A percentile compares a stretch with the other conserved stretches of the same genome.
Evolutionary conservation across 2,888 invertebrate species (phyloP).

Genomic region (Limnephilus lunatus): DNA sequence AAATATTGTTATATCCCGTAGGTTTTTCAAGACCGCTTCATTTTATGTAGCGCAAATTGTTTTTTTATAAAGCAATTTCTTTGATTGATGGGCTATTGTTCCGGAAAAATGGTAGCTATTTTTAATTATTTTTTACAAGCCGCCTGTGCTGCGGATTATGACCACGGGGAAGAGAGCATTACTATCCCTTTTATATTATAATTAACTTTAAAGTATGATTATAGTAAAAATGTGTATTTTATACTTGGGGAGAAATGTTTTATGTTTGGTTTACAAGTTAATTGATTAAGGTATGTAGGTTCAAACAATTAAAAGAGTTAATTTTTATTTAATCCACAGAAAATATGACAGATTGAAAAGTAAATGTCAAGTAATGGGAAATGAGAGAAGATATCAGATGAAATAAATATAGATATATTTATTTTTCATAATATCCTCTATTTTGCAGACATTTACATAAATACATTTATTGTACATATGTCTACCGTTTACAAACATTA

Average conservation of each 20-base stretch:
- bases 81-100: slow-evolving; percentile 32
- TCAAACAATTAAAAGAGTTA: too few relatives aligned
- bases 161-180: not conserved
- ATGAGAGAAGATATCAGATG: too few relatives aligned
- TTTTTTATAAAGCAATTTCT: slow-evolving; percentile 36
- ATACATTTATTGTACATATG: too few relatives aligned
- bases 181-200: not conserved
- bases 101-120: not conserved
- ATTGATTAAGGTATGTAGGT: not conserved
- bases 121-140: slow-evolving; percentile 8
- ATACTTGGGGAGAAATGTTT: not conserved
- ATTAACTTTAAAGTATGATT: not conserved
- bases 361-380: not conserved
- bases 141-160: not conserved
- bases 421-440: too few relatives aligned
- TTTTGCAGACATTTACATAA: too few relatives aligned
- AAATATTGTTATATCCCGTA: not conserved
- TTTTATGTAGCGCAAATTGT: slow-evolving; percentile 10
- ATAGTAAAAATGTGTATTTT: not conserved
- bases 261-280: not conserved
- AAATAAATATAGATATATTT: too few relatives aligned
- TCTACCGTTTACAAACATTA: too few relatives aligned
- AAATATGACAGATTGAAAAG: not conserved
- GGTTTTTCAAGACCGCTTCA: not conserved
- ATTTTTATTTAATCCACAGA: too few relatives aligned